phyloP scores from a whole-genome alignment of 2,797 vertebrate species.

The Poecilia gillii region DNA sequence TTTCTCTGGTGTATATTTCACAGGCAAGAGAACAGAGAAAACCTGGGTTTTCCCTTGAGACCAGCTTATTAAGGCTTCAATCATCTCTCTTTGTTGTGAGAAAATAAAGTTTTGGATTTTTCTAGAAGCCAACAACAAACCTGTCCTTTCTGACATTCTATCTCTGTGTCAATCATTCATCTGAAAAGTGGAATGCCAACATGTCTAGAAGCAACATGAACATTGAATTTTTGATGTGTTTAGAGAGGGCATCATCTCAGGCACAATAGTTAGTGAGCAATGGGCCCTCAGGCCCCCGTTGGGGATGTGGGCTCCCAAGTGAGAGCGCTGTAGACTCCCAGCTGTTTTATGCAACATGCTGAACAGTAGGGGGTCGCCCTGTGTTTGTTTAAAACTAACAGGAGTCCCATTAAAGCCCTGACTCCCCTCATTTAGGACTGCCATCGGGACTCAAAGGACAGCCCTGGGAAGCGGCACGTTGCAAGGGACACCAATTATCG shows the following conservation, averaged over 20 bases:
- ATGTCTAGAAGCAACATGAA: conserved; percentile 31
- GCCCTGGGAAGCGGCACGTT: conserved; percentile 86
- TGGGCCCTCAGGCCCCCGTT: conserved; percentile 40
- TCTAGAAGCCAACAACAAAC: conserved; percentile 30
- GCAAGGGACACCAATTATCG: conserved; percentile 88
- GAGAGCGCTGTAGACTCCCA: conserved; percentile 71
- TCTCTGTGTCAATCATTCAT: conserved; percentile 26
- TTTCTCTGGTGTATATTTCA: background rate
- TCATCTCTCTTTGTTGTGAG: conserved; percentile 1
- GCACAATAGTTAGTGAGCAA: conserved; percentile 60
- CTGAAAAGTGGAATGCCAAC: conserved; percentile 50
- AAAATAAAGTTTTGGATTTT: conserved; percentile 10
- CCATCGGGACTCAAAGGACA: conserved; percentile 82
- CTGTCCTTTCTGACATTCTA: background rate
- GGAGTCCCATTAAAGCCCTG: conserved; percentile 86
- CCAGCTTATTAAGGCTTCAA: background rate
- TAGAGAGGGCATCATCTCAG: conserved; percentile 49
- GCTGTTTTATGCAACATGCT: conserved; percentile 83
- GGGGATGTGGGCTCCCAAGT: conserved; percentile 55
- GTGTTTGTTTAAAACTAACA: conserved; percentile 87
- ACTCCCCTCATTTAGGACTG: conserved; percentile 86
- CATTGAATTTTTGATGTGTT: conserved; percentile 44
- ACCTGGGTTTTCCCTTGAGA: background rate
- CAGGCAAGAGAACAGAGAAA: background rate
- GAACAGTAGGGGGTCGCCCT: conserved; percentile 81